phyloP scores from a whole-genome alignment of 2,113 vertebrate genomes.

The Phrynocephalus versicolor region DNA sequence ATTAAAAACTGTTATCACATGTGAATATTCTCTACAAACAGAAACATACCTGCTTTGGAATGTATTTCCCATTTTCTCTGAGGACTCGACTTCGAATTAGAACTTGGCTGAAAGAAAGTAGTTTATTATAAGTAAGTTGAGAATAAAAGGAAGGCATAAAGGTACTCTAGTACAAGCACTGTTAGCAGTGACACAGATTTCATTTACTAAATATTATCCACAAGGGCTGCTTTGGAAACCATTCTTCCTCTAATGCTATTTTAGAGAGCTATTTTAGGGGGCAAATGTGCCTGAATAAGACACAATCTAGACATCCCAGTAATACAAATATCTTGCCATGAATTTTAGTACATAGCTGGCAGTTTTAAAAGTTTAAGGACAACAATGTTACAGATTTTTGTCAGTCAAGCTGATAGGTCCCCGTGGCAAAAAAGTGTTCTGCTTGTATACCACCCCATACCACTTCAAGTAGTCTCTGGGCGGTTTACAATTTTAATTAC shows the following conservation, averaged over 20 bases:
- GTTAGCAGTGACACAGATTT: not conserved
- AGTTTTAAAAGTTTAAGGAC: not conserved
- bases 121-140: slow-evolving; percentile 37
- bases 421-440: too few relatives aligned
- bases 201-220: not conserved
- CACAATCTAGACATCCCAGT: not conserved
- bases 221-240: not conserved
- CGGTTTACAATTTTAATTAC: too few relatives aligned
- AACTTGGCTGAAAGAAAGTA: slow-evolving; percentile 86
- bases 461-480: too few relatives aligned
- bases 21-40: not conserved
- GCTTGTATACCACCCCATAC: too few relatives aligned
- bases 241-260: not conserved
- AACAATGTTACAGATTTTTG: not conserved
- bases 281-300: too few relatives aligned
- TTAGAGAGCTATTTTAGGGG: too few relatives aligned
- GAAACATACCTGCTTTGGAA: slow-evolving; percentile 90
- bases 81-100: slow-evolving; percentile 97
- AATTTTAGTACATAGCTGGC: not conserved
- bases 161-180: not conserved
- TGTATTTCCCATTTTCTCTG: slow-evolving; percentile 98
- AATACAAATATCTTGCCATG: not conserved
- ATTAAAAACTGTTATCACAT: not conserved
- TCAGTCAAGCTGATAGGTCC: not conserved
- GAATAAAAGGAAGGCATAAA: slow-evolving; percentile 46